Conservation (phyloP, 2,888 invertebrate genomes). For the Apeira syringaria region DNA sequence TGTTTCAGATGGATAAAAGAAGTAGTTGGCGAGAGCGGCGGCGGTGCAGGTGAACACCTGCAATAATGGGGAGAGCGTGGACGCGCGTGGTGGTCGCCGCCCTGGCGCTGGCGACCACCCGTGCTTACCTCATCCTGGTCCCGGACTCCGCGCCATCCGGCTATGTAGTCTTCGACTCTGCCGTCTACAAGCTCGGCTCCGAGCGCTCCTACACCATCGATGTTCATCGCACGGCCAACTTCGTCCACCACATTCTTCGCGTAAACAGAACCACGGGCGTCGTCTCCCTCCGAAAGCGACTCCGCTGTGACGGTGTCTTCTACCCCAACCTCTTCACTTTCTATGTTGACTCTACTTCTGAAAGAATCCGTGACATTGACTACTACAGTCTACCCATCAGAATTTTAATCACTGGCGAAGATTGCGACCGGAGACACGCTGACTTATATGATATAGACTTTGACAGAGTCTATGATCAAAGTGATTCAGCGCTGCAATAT, state of each 20-base stretch:
- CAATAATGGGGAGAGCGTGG: slow-evolving; percentile 55
- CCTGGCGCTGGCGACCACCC: slow-evolving; percentile 54
- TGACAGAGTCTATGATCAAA: slow-evolving; percentile 82
- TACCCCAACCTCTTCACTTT: slow-evolving; percentile 94
- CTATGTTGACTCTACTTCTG: slow-evolving; percentile 93
- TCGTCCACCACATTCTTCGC: slow-evolving; percentile 90
- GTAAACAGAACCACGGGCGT: slow-evolving; percentile 90
- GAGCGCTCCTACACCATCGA: slow-evolving; percentile 91
- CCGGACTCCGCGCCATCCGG: slow-evolving; percentile 85
- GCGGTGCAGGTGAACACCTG: slow-evolving; percentile 67
- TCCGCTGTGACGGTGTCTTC: slow-evolving; percentile 91
- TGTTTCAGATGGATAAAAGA: slow-evolving; percentile 62
- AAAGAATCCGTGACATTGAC: slow-evolving; percentile 90
- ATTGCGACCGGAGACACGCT: slow-evolving; percentile 86
- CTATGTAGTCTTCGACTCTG: slow-evolving; percentile 89
- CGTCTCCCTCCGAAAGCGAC: slow-evolving; percentile 87
- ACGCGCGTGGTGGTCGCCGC: slow-evolving; percentile 54
- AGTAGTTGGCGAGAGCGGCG: slow-evolving; percentile 61
- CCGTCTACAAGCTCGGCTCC: slow-evolving; percentile 91
- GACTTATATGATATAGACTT: slow-evolving; percentile 84
- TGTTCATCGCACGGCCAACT: slow-evolving; percentile 91
- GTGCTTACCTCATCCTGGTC: slow-evolving; percentile 83
- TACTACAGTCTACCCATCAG: slow-evolving; percentile 92
- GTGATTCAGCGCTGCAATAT: slow-evolving; percentile 68
- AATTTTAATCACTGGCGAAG: slow-evolving; percentile 88